These are phyloP conservation scores for Drosophila robusta DNA, from an alignment of 2,888 invertebrate species.

Conservation along the genomic window DNA sequence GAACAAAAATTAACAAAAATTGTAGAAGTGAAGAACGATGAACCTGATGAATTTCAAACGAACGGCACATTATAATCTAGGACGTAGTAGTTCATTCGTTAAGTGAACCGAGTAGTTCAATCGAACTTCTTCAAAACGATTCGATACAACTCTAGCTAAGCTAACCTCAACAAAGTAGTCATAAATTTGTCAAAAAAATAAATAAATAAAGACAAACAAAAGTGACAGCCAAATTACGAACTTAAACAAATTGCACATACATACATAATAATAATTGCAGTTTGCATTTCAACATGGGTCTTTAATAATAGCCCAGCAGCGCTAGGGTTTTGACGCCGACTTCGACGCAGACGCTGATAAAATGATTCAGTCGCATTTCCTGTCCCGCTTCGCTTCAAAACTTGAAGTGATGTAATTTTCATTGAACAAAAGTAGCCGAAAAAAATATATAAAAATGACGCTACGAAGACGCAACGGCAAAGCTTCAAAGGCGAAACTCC, in stretches of 20 bases:
- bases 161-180: neutral
- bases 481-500: constrained; percentile 35
- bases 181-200: constrained; percentile 2
- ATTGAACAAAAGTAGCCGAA: constrained; percentile 65
- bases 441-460: constrained; percentile 48
- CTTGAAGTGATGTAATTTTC: constrained; percentile 66
- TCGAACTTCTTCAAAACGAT: too few species aligned
- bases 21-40: too few species aligned
- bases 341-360: constrained; percentile 23
- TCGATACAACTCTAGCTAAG: neutral
- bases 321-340: constrained; percentile 7
- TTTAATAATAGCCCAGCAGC: constrained; percentile 22
- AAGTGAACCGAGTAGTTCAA: too few species aligned
- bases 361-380: constrained; percentile 59
- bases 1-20: too few species aligned
- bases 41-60: too few species aligned
- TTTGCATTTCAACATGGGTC: constrained; percentile 63
- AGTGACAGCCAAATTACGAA: constrained; percentile 10
- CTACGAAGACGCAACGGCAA: constrained; percentile 57
- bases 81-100: too few species aligned
- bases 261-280: constrained; percentile 62
- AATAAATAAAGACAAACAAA: neutral
- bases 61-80: too few species aligned
- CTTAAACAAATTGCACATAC: constrained; percentile 43
- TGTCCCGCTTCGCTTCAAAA: constrained; percentile 52